These are phyloP conservation scores for Chlorops oryzae DNA, from an alignment of 1,140 invertebrate genomes.

Conservation along the genomic window DNA sequence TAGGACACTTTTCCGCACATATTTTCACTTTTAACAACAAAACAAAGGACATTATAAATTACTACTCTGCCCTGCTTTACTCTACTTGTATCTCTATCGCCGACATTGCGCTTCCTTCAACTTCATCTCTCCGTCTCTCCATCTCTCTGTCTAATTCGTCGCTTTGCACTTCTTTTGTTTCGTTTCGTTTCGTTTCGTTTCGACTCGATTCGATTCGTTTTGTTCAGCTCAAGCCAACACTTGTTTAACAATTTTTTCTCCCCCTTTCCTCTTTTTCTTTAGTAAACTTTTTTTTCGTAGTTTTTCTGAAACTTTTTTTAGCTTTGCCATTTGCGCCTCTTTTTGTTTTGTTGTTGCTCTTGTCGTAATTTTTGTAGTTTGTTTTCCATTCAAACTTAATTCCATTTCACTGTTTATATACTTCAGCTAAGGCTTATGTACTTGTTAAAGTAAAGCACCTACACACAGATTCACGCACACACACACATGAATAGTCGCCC, in stretches of 20 bases:
- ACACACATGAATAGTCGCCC: not conserved
- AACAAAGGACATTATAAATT: constrained; percentile 45
- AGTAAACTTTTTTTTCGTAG: too few relatives aligned
- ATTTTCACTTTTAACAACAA: constrained; percentile 41
- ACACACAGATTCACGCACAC: not conserved
- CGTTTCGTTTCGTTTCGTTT: too few relatives aligned
- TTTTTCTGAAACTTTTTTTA: too few relatives aligned
- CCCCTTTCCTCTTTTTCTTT: too few relatives aligned
- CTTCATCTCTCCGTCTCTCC: too few relatives aligned
- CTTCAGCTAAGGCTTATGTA: constrained; percentile 36
- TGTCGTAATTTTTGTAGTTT: constrained; percentile 44
- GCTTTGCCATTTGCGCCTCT: constrained; percentile 14
- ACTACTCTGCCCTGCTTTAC: constrained; percentile 17
- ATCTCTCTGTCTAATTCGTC: too few relatives aligned
- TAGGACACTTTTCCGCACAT: constrained; percentile 17
- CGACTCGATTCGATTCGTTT: too few relatives aligned
- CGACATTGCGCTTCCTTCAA: too few relatives aligned
- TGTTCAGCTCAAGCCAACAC: too few relatives aligned
- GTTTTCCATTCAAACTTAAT: constrained; percentile 46
- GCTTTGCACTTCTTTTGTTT: too few relatives aligned
- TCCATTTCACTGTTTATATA: constrained; percentile 47
- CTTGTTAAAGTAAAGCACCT: constrained; percentile 15
- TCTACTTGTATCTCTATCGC: constrained; percentile 7
- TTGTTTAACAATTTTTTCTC: too few relatives aligned
- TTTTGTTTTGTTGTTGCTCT: constrained; percentile 20